Evolutionary conservation across 1,140 invertebrate species (phyloP), one percentile per base, ranked within the genome.

Genomic region (Listronotus oregonensis): DNA sequence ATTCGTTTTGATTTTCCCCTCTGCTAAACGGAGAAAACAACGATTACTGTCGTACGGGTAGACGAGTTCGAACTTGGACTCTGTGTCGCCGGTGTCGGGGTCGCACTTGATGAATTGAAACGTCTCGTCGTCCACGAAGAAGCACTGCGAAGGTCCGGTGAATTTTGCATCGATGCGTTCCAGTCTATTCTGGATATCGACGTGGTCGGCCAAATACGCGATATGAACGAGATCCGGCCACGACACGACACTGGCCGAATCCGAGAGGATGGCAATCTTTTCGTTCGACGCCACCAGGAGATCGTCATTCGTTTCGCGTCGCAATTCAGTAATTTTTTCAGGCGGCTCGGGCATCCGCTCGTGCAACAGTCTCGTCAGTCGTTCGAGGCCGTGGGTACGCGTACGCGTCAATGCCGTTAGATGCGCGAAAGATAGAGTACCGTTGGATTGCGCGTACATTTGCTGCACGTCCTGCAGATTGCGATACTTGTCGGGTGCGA

Each of bases 291-390:
- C 42, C 1, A 44, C 42, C 42, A 44, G 42, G 6, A 44, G 11
- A 14, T 44, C 42, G 42, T 44, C 42, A 8, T 44, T 44, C 2
- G 42, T 44, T 12, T 44, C 42, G 10, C 42, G 42, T n/a, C 42
- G 42, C 42, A 44, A 44, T 7, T 44, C 42, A n/a, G 42, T 44
- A 14, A 44, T 44, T 14, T 44, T 44, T 12, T 44, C 42, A n/a
- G 42, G 42, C 11, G 42, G 42, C 42, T 12, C 42, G 42, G 42
- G 42, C 42, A 44, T 14, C 8, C 42, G 42, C 14, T 44, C 42
- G 14, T 14, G 42, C 42, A 44, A 12, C 7, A 44, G 14, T 44
- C 42, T 44, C 14, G 42, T 44, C 42, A 44, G 14, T 44, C 14
- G 11, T n/a, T 12, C 42, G 11, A 44, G 42, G 14, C 42, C n/a